phyloP scores from a whole-genome alignment of 2,797 vertebrate genomes.

The Hypotaenidia okinawae region DNA sequence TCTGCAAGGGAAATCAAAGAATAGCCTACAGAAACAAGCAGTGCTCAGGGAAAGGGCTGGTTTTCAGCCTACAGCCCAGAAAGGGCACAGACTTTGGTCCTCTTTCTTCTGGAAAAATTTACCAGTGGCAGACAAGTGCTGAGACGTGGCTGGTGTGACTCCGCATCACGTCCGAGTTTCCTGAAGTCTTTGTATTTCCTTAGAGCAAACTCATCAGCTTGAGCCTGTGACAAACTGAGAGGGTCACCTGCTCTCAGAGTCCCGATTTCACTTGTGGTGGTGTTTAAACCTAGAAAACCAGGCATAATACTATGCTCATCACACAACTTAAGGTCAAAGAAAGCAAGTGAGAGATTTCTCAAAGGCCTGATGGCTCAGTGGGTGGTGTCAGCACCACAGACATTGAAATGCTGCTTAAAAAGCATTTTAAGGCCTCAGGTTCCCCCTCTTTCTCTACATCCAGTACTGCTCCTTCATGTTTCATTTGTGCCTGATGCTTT shows the following conservation, averaged over 20 bases:
- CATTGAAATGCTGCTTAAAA: background rate
- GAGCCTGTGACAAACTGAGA: background rate
- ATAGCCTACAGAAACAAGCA: background rate
- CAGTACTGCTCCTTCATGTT: background rate
- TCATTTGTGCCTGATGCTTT: background rate
- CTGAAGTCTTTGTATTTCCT: background rate
- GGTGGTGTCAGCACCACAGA: background rate
- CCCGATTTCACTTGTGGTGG: background rate
- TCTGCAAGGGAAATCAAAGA: background rate
- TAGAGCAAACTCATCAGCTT: background rate
- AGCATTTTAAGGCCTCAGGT: background rate
- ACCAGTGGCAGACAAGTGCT: background rate
- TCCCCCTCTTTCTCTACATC: background rate
- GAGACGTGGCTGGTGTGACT: background rate
- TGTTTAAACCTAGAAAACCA: background rate
- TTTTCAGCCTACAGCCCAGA: background rate
- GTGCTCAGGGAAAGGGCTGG: background rate
- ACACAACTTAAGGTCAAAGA: background rate
- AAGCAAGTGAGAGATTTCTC: background rate
- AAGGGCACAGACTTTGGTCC: background rate
- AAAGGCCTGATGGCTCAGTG: background rate
- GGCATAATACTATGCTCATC: background rate
- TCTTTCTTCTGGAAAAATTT: background rate
- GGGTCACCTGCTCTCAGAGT: background rate
- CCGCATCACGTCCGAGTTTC: accelerated